Base-by-base conservation (phyloP, 2,797 vertebrate species). In the Chelonia mydas region DNA sequence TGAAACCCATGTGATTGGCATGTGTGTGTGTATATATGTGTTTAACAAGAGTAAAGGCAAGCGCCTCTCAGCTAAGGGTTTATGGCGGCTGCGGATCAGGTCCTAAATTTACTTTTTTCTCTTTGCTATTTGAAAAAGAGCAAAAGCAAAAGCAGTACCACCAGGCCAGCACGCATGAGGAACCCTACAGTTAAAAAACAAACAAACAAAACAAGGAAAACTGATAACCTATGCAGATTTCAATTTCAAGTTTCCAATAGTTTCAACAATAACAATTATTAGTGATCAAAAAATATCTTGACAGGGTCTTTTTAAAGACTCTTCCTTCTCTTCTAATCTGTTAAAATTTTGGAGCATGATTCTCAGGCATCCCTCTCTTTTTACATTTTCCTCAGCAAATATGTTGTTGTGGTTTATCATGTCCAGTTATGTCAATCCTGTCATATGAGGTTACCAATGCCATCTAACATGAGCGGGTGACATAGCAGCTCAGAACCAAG, bases 1-100 rank as follows among this genome's bases (percentile, higher is more conserved):
- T 37, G 54, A 84, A 92, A 80, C 15, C 11, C 0, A 0, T 33
- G 33, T 12, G 76, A 45, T 54, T 88, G 5, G 0, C 74, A 55
- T 82, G 21, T 51, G 0, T 33, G 3, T 8, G 16, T 57, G 25
- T 45, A 87, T 45, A 87, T 65, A 10, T 68, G 61, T 37, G 33
- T 68, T 19, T n/a, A 68, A 37, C 61, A 68, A 68, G 61, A 83
- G 76, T 6, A 77, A 13, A 25, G 41, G 6, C 28, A 78, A 86
- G 79, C 0, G 1, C 9, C 78, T 49, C 3, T 74, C 81, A 93
- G 68, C 28, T 51, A 51, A 86, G 28, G 8, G 25, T 78, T 87
- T 37, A 53, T 50, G 61, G 33, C 5, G 9, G 17, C 57, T 47
- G 55, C 5, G 9, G 28, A 8, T n/a, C 41, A 76, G 57, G 3